A percentile compares a stretch with the other conserved stretches of the same genome.
These are phyloP conservation scores for Saccopteryx bilineata DNA, from an alignment of 2,113 vertebrate species.

Conservation along the genomic window DNA sequence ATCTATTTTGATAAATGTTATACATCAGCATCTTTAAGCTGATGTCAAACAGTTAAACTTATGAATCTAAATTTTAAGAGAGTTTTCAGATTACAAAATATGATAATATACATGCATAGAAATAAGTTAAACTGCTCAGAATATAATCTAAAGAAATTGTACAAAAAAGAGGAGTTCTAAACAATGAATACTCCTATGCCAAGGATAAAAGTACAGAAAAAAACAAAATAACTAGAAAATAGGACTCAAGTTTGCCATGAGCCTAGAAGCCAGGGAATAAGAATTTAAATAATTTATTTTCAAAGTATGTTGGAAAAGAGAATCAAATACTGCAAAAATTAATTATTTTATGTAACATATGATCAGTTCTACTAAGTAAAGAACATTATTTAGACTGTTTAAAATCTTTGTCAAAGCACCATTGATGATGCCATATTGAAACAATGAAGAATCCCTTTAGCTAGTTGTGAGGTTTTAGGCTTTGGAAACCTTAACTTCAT, in stretches of 20 bases:
- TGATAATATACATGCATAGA: neutral
- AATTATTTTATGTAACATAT: neutral
- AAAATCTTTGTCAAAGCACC: neutral
- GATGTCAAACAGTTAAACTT: neutral
- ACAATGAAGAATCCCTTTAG: neutral
- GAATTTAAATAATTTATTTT: neutral
- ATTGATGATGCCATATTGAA: neutral
- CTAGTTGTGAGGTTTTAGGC: neutral
- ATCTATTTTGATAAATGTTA: neutral
- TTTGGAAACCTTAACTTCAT: neutral
- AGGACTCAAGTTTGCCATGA: neutral
- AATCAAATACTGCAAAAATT: neutral
- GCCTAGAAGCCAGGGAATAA: neutral
- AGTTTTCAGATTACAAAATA: neutral
- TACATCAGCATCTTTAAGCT: neutral
- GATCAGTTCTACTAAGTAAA: conserved; percentile 1
- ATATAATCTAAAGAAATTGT: neutral
- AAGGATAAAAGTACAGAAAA: neutral
- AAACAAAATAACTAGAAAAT: neutral
- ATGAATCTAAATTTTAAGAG: neutral
- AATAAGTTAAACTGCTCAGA: neutral
- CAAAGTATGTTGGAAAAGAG: neutral
- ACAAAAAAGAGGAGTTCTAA: neutral
- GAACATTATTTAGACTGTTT: neutral
- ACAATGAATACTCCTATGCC: neutral